Evolutionary conservation across 1,140 invertebrate genomes (phyloP), one percentile per base, ranked within the genome.

Genomic region (Drosophila sp.): DNA sequence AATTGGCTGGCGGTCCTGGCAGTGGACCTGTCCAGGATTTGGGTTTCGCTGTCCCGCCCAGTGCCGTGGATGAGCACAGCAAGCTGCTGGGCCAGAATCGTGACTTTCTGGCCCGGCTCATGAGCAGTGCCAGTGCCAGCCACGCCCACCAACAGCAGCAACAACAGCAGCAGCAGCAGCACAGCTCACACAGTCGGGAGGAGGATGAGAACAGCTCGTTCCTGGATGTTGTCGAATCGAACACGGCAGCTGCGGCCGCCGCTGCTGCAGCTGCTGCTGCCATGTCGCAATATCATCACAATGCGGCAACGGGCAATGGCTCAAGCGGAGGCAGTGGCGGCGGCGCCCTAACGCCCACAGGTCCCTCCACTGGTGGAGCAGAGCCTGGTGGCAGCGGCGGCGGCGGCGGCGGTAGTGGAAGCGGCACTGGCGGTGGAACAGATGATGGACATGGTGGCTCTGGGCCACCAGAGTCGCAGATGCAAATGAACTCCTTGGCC

Each of bases 131-230:
- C 55, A 84, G 61, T 5, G 80, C 89, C 25, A 79, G 73, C 25
- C 84, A 91, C 41, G 74, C 73, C 60, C 83, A 79, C 25, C 78
- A 64, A 23, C 69, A 54, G 4, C 71, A 75, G 33, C 73, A 75
- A 54, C 80, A 91, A 27, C 87, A 35, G 33, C 77, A 63, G 25
- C 69, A 54, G 8, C 71, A 91, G 30, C 87, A 91, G 55, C 84
- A 91, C 30, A 81, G 78, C n/a, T 63, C 73, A 4, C 84, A 87
- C 60, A 75, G 68, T 5, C 78, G 86, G 32, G 91, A 92, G 58
- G 91, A 91, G 70, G 91, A 92, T 29, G 91, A 92, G 71, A 92
- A 92, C 38, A 91, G 90, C 35, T 91, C 91, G 6, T 91, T 92
- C 40, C 64, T 92, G 41, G 91, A 92, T 67, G 91, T 92, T 4